Percentiles rank a stretch among this genome's conserved stretches.
phyloP scores from a whole-genome alignment of 2,888 invertebrate genomes.

The Tenthredo amoena region DNA sequence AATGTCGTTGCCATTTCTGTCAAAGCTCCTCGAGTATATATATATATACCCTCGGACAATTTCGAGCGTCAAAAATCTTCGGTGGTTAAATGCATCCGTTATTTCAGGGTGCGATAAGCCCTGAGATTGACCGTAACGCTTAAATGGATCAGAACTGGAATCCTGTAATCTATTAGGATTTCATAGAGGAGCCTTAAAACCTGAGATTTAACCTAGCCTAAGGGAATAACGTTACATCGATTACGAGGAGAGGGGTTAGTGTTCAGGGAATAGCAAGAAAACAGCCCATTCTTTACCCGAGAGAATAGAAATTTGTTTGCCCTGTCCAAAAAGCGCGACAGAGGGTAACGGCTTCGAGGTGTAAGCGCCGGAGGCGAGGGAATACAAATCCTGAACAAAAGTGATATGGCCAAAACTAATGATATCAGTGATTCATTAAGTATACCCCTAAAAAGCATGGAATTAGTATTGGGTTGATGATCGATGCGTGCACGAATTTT shows the following conservation, averaged over 20 bases:
- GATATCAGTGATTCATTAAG: slow-evolving; percentile 8
- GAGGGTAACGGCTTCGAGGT: not conserved
- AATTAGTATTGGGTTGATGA: not conserved
- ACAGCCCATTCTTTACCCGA: slow-evolving; percentile 28
- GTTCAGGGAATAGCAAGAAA: slow-evolving; percentile 18
- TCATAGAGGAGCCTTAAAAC: slow-evolving; percentile 44
- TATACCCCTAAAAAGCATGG: not conserved
- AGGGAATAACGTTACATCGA: slow-evolving; percentile 20
- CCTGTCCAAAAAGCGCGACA: not conserved
- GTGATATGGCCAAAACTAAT: not conserved
- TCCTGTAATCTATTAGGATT: slow-evolving; percentile 45
- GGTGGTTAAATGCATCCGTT: not conserved
- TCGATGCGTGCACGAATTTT: not conserved
- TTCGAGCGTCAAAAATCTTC: not conserved
- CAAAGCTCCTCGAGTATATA: not conserved
- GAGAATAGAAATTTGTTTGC: slow-evolving; percentile 29
- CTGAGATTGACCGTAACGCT: slow-evolving; percentile 46
- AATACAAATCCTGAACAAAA: slow-evolving; percentile 26
- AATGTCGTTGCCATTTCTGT: not conserved
- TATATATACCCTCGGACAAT: not conserved
- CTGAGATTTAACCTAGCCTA: slow-evolving; percentile 21
- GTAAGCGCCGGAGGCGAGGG: not conserved
- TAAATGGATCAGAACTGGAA: slow-evolving; percentile 1
- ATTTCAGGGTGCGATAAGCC: not conserved
- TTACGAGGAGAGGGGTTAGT: not conserved